A percentile compares a stretch with the other conserved stretches of the same genome.
phyloP scores from a whole-genome alignment of 2,797 vertebrate species.

The Myotis daubentonii region DNA sequence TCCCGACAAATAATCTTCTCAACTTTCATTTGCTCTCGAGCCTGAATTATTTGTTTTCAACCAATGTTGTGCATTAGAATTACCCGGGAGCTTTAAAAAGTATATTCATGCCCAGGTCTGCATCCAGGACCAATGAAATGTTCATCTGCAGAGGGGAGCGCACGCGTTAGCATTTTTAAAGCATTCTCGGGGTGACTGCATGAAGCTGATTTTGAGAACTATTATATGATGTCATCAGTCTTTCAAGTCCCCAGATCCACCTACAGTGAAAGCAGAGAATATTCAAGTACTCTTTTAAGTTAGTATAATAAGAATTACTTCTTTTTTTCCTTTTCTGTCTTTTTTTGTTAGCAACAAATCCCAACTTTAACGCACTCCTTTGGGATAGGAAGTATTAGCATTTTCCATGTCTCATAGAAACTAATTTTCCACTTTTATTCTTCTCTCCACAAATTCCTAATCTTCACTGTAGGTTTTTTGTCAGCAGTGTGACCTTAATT shows the following conservation, averaged over 20 bases:
- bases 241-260: conserved; percentile 23
- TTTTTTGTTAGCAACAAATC: not conserved
- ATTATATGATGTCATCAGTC: not conserved
- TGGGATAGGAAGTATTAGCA: conserved; percentile 20
- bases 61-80: not conserved
- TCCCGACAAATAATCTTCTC: not conserved
- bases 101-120: not conserved
- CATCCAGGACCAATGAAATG: not conserved
- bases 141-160: not conserved
- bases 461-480: not conserved
- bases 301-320: not conserved
- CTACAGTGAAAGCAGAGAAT: not conserved
- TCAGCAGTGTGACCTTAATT: not conserved
- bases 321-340: not conserved
- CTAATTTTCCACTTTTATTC: not conserved
- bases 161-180: not conserved
- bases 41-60: not conserved
- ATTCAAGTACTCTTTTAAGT: not conserved
- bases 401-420: not conserved
- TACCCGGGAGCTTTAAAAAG: not conserved
- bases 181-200: not conserved
- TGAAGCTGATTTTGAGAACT: not conserved
- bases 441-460: not conserved
- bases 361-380: conserved; percentile 9
- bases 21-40: not conserved